Evolutionary conservation across 2,113 vertebrate species (phyloP).

Genomic region (Scomber scombrus): DNA sequence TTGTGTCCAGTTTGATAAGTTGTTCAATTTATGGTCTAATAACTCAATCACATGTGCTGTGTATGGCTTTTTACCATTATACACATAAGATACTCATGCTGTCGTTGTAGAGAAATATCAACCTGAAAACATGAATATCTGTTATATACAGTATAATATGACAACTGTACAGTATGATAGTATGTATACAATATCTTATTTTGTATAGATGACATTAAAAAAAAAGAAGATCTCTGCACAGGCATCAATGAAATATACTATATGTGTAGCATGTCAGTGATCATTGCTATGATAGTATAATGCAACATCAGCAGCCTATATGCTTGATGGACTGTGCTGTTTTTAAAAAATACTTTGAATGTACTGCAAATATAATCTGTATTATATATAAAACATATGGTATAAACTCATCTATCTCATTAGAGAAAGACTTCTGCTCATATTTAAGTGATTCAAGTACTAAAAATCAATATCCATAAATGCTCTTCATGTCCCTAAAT

Average conservation of each 20-base stretch:
- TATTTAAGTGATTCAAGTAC: constrained; percentile 3
- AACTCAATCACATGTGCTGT: constrained; percentile 47
- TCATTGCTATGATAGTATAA: constrained; percentile 46
- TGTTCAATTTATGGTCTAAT: constrained; percentile 53
- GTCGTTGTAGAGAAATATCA: constrained; percentile 28
- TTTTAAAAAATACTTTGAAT: constrained; percentile 60
- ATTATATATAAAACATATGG: constrained; percentile 8
- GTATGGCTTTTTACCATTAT: constrained; percentile 48
- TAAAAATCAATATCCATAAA: neutral
- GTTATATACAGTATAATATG: constrained; percentile 19
- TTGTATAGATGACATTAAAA: constrained; percentile 28
- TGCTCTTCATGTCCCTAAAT: neutral
- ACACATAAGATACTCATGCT: constrained; percentile 28
- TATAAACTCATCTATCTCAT: constrained; percentile 8
- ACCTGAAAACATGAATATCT: constrained; percentile 32
- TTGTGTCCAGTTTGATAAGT: constrained; percentile 63
- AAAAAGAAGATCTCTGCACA: constrained; percentile 40
- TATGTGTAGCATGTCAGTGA: constrained; percentile 63
- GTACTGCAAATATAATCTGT: constrained; percentile 52
- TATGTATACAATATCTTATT: constrained; percentile 35
- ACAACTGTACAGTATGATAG: constrained; percentile 47
- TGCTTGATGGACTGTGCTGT: constrained; percentile 55
- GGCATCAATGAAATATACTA: constrained; percentile 36
- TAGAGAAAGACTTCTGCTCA: neutral
- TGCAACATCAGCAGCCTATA: constrained; percentile 44